Evolutionary conservation across 2,888 invertebrate species (phyloP).

Genomic region (Dolomedes plantarius): DNA sequence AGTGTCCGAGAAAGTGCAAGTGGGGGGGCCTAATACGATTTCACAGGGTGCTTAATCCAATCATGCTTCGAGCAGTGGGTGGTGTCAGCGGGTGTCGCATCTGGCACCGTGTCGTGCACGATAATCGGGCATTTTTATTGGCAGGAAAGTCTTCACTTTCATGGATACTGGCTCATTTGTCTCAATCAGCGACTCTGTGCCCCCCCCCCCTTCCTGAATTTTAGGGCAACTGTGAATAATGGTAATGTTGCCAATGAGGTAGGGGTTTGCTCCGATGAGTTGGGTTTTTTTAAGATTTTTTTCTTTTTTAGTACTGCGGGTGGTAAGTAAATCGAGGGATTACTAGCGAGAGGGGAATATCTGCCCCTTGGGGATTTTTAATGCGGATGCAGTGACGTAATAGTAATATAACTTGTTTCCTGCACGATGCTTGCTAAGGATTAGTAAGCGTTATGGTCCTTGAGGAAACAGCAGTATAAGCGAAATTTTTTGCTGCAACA

Average conservation of each 20-base stretch:
- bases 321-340: slow-evolving; percentile 6
- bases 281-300: too few species aligned
- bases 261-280: neutral
- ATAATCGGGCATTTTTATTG: slow-evolving; percentile 3
- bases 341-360: neutral
- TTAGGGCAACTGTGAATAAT: slow-evolving; percentile 44
- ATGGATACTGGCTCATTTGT: slow-evolving; percentile 49
- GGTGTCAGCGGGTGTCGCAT: neutral
- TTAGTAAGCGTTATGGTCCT: too few species aligned
- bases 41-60: slow-evolving; percentile 64
- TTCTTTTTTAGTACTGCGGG: neutral
- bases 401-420: too few species aligned
- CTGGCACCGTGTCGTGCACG: neutral
- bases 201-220: neutral
- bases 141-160: slow-evolving; percentile 39
- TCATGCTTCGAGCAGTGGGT: neutral
- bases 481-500: too few species aligned
- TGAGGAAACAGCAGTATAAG: too few species aligned
- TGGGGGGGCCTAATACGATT: slow-evolving; percentile 62
- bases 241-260: slow-evolving; percentile 44
- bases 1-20: slow-evolving; percentile 47
- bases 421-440: too few species aligned
- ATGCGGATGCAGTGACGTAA: neutral
- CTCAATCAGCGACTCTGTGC: slow-evolving; percentile 20
- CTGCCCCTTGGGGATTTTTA: neutral